A percentile compares a stretch with the other conserved stretches of the same genome.
Evolutionary conservation across 2,797 vertebrate genomes (phyloP).

Genomic region (Distichodus sexfasciatus): DNA sequence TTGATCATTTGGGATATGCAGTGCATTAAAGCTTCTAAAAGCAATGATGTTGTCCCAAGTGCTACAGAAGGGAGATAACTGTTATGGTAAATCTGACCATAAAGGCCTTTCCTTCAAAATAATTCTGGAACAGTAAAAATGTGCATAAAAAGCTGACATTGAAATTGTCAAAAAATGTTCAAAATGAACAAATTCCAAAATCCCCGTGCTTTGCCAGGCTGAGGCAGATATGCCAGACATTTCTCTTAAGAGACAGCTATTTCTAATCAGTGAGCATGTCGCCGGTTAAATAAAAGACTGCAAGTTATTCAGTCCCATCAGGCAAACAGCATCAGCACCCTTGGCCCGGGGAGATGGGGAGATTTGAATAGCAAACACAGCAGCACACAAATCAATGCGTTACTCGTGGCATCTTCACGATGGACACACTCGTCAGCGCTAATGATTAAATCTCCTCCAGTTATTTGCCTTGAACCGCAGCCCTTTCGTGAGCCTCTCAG

Average conservation of each 20-base stretch:
- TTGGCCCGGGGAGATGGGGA: slow-evolving; percentile 1
- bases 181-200: too few relatives aligned
- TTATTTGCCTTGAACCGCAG: slow-evolving; percentile 52
- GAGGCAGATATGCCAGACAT: not conserved
- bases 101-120: too few relatives aligned
- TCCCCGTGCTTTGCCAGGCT: not conserved
- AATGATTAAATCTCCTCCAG: slow-evolving; percentile 32
- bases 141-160: too few relatives aligned
- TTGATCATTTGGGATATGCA: too few relatives aligned
- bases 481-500: slow-evolving; percentile 18
- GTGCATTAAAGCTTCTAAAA: too few relatives aligned
- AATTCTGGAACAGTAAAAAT: too few relatives aligned
- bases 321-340: slow-evolving; percentile 1
- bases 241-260: not conserved
- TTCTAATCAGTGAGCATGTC: not conserved
- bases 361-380: slow-evolving; percentile 19
- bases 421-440: not conserved
- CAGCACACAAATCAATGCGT: slow-evolving; percentile 17
- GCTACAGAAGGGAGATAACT: too few relatives aligned
- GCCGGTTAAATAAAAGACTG: not conserved
- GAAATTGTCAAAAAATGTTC: too few relatives aligned
- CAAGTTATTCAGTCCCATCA: not conserved
- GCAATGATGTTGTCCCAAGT: too few relatives aligned
- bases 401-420: slow-evolving; percentile 20
- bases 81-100: too few relatives aligned